phyloP scores from a whole-genome alignment of 2,113 vertebrate genomes.

The Mobula birostris region DNA sequence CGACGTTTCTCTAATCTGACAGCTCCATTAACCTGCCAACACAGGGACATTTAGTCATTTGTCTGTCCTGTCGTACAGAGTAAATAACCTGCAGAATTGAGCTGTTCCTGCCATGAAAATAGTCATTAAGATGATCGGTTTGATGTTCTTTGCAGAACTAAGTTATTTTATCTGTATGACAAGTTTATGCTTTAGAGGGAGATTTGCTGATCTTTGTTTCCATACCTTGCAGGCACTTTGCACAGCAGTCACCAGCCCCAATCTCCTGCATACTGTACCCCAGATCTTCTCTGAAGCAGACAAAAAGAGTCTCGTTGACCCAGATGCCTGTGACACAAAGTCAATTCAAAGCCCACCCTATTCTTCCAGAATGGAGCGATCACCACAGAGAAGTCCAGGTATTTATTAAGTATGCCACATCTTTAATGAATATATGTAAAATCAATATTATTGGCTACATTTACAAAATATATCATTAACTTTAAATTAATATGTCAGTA shows the following conservation, averaged over 20 bases:
- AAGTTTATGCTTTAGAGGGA: too few species aligned
- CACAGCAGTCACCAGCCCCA: slow-evolving; percentile 73
- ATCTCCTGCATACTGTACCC: slow-evolving; percentile 77
- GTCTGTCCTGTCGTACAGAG: background rate
- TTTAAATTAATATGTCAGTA: too few species aligned
- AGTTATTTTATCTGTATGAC: background rate
- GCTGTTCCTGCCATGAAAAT: background rate
- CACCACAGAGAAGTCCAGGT: background rate
- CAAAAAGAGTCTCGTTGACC: background rate
- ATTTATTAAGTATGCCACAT: background rate
- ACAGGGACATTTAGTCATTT: background rate
- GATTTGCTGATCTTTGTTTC: background rate
- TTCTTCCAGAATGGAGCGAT: background rate
- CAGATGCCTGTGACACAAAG: background rate
- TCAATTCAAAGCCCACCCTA: background rate
- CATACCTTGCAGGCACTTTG: slow-evolving; percentile 66
- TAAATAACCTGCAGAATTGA: background rate
- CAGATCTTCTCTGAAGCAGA: slow-evolving; percentile 77
- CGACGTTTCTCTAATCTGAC: background rate
- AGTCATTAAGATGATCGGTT: background rate
- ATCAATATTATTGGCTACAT: too few species aligned
- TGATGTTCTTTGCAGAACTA: background rate
- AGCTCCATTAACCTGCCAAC: background rate
- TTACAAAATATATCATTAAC: too few species aligned
- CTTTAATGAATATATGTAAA: too few species aligned